Base-by-base conservation (phyloP, 2,797 vertebrate species). In the Prionace glauca region DNA sequence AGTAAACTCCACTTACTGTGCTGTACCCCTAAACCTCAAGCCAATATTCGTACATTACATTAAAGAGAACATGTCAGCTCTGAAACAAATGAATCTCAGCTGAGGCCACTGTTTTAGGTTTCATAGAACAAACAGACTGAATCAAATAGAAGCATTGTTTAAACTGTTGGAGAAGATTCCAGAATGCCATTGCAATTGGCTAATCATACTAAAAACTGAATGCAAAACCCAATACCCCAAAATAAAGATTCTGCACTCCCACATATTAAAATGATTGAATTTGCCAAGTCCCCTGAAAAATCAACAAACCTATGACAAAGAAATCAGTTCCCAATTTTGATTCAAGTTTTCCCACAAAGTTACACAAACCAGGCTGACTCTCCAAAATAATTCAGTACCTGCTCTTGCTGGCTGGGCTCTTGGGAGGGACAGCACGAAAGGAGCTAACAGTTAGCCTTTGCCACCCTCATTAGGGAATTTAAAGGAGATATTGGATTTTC, bases 261-360 rank as follows among this genome's bases (percentile, higher is more conserved):
- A 86, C 18, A 12, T 3, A 45, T 2, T 56, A 7, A 56, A 56
- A 56, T 56, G 50, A 56, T 56, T 56, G 50, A 56, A 56, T 7
- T 56, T 56, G 50, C 50, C 50, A 56, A 56, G 50, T 56, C 50
- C 50, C 3, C 50, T 56, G 50, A 56, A 56, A 41, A 56, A 56
- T 56, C 5, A 56, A 56, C 50, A 7, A 56, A 56, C 50, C 50
- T 56, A 56, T 56, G 79, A 84, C 79, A 9, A 18, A 45, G 1
- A 84, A 84, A 84, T 84, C 81, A 84, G 81, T 69, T 92, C 22
- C 32, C 20, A 22, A 41, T 92, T 91, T 65, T n/a, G 84, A 87
- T 45, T 14, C 26, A 92, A 12, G 22, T 41, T 36, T 41, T 8
- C 32, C 36, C n/a, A 26, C 29, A 92, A 67, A 5, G 87, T 67